These are phyloP conservation scores for Cheilinus undulatus DNA, from an alignment of 2,113 vertebrate species.

Conservation along the genomic window DNA sequence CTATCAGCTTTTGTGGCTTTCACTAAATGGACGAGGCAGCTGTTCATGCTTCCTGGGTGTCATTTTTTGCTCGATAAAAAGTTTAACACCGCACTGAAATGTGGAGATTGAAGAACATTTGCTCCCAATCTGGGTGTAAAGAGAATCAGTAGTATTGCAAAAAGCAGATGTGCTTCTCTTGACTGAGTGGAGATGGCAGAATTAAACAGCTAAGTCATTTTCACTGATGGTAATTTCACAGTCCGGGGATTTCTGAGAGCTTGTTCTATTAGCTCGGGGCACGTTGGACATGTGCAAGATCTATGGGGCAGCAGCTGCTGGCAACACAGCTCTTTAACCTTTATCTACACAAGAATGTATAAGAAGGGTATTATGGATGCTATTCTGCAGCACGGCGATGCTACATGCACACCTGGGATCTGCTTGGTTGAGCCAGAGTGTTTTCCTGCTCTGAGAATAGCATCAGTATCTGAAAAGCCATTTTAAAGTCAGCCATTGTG, in stretches of 20 bases:
- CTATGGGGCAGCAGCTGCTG: conserved; percentile 35
- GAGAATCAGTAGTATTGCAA: not conserved
- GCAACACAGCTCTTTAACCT: conserved; percentile 35
- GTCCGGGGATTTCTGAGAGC: conserved; percentile 45
- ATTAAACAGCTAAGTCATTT: conserved; percentile 42
- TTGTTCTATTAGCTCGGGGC: conserved; percentile 47
- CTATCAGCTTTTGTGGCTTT: not conserved
- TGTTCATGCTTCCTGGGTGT: not conserved
- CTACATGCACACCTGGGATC: too few species aligned
- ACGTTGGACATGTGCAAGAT: conserved; percentile 41
- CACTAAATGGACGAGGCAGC: not conserved
- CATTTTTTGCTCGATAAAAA: not conserved
- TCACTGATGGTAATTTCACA: conserved; percentile 64
- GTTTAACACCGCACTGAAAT: not conserved
- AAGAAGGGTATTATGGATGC: not conserved
- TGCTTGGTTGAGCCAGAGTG: not conserved
- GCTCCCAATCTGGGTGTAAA: not conserved
- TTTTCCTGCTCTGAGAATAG: not conserved
- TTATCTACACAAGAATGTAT: conserved; percentile 14
- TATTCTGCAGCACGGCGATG: not conserved
- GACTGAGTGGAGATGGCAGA: conserved; percentile 47
- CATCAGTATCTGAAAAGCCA: not conserved
- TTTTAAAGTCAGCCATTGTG: too few species aligned
- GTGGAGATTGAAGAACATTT: not conserved
- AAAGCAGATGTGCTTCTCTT: conserved; percentile 41